These are phyloP conservation scores for Ischnus inquisitorius DNA, from an alignment of 2,888 invertebrate species.

Conservation along the genomic window DNA sequence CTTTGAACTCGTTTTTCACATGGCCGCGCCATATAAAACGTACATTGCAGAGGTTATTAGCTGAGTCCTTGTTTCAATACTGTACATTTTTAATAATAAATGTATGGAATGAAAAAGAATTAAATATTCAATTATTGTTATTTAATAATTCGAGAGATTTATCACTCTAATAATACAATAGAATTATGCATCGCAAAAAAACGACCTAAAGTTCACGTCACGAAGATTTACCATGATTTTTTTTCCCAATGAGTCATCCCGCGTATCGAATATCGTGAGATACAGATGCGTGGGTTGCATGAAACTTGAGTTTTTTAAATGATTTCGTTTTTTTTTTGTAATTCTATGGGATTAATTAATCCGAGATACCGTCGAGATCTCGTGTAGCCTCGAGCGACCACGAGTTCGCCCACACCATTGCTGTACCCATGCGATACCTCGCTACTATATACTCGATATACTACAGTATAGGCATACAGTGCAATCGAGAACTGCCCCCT, in stretches of 20 bases:
- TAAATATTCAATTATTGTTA: too few relatives aligned
- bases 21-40: not conserved
- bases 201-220: not conserved
- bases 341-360: conserved; percentile 60
- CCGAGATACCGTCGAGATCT: conserved; percentile 43
- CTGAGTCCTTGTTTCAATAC: too few relatives aligned
- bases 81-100: too few relatives aligned
- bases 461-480: conserved; percentile 24
- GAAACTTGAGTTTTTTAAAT: not conserved
- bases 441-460: conserved; percentile 32
- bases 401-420: conserved; percentile 69
- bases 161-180: too few relatives aligned
- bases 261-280: conserved; percentile 30
- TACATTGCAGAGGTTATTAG: not conserved
- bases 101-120: too few relatives aligned
- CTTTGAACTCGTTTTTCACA: not conserved
- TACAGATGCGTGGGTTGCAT: not conserved
- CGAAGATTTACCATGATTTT: not conserved
- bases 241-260: conserved; percentile 37
- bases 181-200: not conserved
- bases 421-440: conserved; percentile 8
- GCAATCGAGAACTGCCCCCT: conserved; percentile 20
- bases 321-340: conserved; percentile 20
- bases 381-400: conserved; percentile 64
- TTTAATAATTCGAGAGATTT: too few relatives aligned